Evolutionary conservation across 30 jellyfish, hydroid and myxozoan species (phyloP).

Genomic region (Aurelia aurita): DNA sequence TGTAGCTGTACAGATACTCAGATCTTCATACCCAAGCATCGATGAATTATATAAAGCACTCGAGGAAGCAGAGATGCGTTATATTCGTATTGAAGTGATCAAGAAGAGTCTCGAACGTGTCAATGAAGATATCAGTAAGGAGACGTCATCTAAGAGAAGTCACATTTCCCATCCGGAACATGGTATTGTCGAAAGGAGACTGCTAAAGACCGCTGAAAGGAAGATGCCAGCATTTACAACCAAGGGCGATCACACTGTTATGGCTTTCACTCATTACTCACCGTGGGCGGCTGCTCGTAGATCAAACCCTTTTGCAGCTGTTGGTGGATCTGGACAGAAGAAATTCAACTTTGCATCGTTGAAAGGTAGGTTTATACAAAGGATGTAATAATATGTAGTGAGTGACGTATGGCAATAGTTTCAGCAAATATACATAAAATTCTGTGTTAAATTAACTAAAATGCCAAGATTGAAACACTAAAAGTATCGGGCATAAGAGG

Average conservation of each 20-base stretch:
- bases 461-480: no score
- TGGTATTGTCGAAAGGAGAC: not conserved
- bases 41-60: slow-evolving; percentile 27
- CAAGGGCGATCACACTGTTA: slow-evolving; percentile 18
- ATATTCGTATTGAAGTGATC: not conserved
- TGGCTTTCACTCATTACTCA: slow-evolving; percentile 33
- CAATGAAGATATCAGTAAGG: not conserved
- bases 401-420: no score
- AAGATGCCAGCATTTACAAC: slow-evolving; percentile 26
- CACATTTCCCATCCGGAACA: not conserved
- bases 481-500: no score
- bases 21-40: not conserved
- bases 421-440: no score
- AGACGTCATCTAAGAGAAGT: not conserved
- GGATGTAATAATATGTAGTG: no score
- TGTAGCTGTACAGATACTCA: slow-evolving; percentile 2
- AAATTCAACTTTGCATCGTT: not conserved
- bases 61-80: slow-evolving; percentile 53
- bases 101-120: slow-evolving; percentile 24
- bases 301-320: not conserved
- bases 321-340: no score
- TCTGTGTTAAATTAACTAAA: no score
- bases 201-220: not conserved
- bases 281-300: slow-evolving; percentile 48
- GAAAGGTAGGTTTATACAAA: not conserved